phyloP scores from a whole-genome alignment of 1,140 invertebrate genomes.

The Drosophila dunni region DNA sequence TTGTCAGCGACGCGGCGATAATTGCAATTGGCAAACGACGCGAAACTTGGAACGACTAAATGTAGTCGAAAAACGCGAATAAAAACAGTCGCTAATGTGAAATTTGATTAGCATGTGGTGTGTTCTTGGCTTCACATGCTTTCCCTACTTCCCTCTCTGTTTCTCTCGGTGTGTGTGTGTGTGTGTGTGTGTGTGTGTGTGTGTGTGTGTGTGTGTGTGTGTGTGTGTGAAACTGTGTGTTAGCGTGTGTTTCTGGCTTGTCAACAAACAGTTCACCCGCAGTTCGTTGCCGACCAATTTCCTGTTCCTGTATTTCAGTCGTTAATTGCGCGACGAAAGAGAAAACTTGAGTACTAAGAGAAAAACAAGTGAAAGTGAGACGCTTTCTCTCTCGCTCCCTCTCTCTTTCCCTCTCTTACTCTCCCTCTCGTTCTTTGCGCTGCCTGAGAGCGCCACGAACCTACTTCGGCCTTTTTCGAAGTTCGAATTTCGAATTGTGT shows the following conservation, averaged over 20 bases:
- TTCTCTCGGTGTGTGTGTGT: neutral
- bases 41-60: slow-evolving; percentile 25
- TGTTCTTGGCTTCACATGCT: neutral
- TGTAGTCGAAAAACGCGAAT: slow-evolving; percentile 35
- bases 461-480: slow-evolving; percentile 61
- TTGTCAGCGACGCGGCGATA: slow-evolving; percentile 32
- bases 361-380: slow-evolving; percentile 15
- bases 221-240: neutral
- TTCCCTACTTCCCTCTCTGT: too few relatives aligned
- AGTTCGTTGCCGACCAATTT: slow-evolving; percentile 43
- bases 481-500: slow-evolving; percentile 79
- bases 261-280: slow-evolving; percentile 41
- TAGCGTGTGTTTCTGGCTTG: slow-evolving; percentile 27
- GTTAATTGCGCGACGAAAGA: slow-evolving; percentile 23
- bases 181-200: neutral
- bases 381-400: slow-evolving; percentile 18
- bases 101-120: slow-evolving; percentile 46
- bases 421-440: neutral
- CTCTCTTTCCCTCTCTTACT: too few relatives aligned
- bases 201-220: neutral
- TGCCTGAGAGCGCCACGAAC: slow-evolving; percentile 1
- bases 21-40: slow-evolving; percentile 40
- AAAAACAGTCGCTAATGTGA: slow-evolving; percentile 39
- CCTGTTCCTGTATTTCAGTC: slow-evolving; percentile 7
- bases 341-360: slow-evolving; percentile 18